phyloP scores from a whole-genome alignment of 30 jellyfish, hydroid and myxozoan species.

The Rhopilema esculentum region DNA sequence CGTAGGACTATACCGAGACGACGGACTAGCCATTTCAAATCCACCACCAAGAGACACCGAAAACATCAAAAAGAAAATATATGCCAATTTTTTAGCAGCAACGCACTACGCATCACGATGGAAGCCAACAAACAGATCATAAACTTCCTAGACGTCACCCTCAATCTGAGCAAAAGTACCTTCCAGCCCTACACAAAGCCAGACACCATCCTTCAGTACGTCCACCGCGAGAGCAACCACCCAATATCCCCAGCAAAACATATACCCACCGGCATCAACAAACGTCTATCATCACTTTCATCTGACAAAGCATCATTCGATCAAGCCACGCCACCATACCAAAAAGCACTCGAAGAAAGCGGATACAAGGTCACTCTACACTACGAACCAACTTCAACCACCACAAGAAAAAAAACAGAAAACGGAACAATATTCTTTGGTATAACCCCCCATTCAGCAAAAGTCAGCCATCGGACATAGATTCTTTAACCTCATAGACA shows the following conservation, averaged over 20 bases:
- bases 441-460: too few relatives aligned
- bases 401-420: slow-evolving; percentile 42
- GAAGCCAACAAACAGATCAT: too few relatives aligned
- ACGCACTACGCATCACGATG: slow-evolving; percentile 21
- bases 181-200: too few relatives aligned
- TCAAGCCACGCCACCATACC: slow-evolving; percentile 62
- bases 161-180: too few relatives aligned
- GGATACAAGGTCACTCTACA: slow-evolving; percentile 38
- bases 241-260: slow-evolving; percentile 7
- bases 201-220: slow-evolving; percentile 47
- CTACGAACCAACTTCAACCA: slow-evolving; percentile 36
- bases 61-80: too few relatives aligned
- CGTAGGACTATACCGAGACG: too few relatives aligned
- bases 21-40: too few relatives aligned
- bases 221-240: slow-evolving; percentile 59
- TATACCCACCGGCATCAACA: slow-evolving; percentile 15
- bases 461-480: too few relatives aligned
- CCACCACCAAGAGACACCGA: too few relatives aligned
- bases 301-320: slow-evolving; percentile 23
- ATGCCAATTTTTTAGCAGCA: slow-evolving; percentile 4
- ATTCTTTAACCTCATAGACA: slow-evolving; percentile 59
- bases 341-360: slow-evolving; percentile 40
- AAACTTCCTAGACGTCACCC: too few relatives aligned
- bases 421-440: neutral
- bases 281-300: slow-evolving; percentile 48